Evolutionary conservation across 2,113 vertebrate species (phyloP).

Genomic region (Scopus umbretta): DNA sequence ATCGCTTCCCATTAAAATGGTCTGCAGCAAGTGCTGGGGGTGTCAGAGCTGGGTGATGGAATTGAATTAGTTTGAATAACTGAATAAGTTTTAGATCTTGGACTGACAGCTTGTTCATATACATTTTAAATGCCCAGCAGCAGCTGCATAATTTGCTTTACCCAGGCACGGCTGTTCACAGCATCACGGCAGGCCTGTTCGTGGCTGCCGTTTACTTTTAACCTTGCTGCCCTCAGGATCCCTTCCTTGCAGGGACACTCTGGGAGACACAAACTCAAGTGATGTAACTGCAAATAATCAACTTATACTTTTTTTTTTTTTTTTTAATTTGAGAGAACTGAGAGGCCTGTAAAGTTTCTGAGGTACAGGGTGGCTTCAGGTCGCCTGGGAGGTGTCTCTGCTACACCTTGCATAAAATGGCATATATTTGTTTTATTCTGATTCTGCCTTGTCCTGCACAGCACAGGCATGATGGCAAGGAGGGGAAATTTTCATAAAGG

Average conservation of each 20-base stretch:
- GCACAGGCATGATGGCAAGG: not conserved
- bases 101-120: conserved; percentile 25
- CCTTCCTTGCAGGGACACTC: not conserved
- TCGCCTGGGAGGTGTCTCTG: fast-evolving
- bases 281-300: not conserved
- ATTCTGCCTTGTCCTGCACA: not conserved
- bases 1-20: conserved; percentile 39
- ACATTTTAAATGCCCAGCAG: conserved; percentile 38
- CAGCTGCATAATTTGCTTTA: conserved; percentile 6
- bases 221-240: not conserved
- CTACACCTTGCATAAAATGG: not conserved
- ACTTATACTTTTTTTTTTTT: not conserved
- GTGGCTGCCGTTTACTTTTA: not conserved
- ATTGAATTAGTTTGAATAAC: conserved; percentile 54
- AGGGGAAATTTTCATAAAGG: not conserved
- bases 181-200: fast-evolving
- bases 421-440: not conserved
- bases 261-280: not conserved
- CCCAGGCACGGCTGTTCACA: not conserved
- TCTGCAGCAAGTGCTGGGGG: not conserved
- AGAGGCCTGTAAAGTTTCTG: not conserved
- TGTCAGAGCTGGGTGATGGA: conserved; percentile 28
- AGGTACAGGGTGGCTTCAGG: not conserved
- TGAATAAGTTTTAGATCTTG: conserved; percentile 39
- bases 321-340: not conserved